A percentile compares a stretch with the other conserved stretches of the same genome.
phyloP scores from a whole-genome alignment of 2,888 invertebrate genomes.

The Drosophila neonasuta region DNA sequence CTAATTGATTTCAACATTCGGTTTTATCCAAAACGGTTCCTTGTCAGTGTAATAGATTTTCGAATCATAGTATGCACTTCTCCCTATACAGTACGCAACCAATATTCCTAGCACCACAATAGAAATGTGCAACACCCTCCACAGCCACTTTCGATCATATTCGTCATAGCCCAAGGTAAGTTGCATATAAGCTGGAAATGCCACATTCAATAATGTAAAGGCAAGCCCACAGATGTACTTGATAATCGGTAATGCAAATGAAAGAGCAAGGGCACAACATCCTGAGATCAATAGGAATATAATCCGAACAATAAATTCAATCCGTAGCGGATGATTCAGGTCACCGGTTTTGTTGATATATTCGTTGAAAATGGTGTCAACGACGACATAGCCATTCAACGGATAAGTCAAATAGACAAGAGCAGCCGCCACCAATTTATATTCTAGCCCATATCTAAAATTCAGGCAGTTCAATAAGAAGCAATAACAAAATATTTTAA shows the following conservation, averaged over 20 bases:
- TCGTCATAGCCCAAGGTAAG: constrained; percentile 27
- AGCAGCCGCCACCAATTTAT: background rate
- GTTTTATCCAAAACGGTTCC: constrained; percentile 1
- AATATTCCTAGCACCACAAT: constrained; percentile 23
- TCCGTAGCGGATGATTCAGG: background rate
- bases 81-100: constrained; percentile 1
- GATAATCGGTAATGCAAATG: constrained; percentile 26
- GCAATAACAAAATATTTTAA: background rate
- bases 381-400: constrained; percentile 96
- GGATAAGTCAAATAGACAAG: constrained; percentile 94
- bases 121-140: constrained; percentile 23
- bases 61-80: constrained; percentile 22
- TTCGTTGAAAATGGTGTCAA: constrained; percentile 92
- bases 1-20: background rate
- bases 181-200: constrained; percentile 38
- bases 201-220: constrained; percentile 39
- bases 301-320: constrained; percentile 35
- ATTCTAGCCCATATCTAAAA: background rate
- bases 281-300: constrained; percentile 19
- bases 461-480: background rate
- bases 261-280: constrained; percentile 20
- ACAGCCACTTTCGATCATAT: background rate
- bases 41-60: background rate
- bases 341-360: constrained; percentile 14
- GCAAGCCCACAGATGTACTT: constrained; percentile 35